These are phyloP conservation scores for Monopis laevigella DNA, from an alignment of 2,888 invertebrate genomes.

Conservation along the genomic window DNA sequence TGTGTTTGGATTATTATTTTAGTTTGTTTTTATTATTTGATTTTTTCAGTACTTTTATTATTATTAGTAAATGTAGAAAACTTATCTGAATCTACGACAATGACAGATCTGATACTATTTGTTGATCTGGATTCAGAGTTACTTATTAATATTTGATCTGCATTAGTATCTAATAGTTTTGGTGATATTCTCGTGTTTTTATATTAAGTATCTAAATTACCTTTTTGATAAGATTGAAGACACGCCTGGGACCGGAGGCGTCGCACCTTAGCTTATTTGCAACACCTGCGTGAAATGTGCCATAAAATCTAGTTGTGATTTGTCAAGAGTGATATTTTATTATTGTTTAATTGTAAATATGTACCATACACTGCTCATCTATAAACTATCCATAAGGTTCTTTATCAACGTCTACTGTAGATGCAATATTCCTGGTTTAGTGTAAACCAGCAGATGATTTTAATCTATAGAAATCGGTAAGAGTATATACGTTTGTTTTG, in stretches of 20 bases:
- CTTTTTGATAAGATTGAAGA: constrained; percentile 42
- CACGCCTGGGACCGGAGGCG: constrained; percentile 33
- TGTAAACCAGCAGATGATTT: neutral
- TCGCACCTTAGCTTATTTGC: constrained; percentile 26
- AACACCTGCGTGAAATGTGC: constrained; percentile 58
- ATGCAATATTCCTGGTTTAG: neutral
- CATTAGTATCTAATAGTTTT: constrained; percentile 38
- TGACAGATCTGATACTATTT: constrained; percentile 68
- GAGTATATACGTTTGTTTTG: constrained; percentile 6
- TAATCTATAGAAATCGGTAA: neutral
- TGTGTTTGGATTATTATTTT: constrained; percentile 66
- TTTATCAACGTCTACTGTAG: neutral
- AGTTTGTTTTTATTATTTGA: constrained; percentile 57
- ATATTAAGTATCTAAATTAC: constrained; percentile 30
- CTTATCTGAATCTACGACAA: constrained; percentile 66
- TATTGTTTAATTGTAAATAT: constrained; percentile 67
- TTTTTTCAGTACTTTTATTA: constrained; percentile 60
- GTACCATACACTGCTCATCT: constrained; percentile 47
- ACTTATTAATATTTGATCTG: constrained; percentile 50
- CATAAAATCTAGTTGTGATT: constrained; percentile 66
- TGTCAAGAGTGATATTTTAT: constrained; percentile 61
- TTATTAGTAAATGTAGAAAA: constrained; percentile 39
- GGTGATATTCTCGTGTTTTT: constrained; percentile 47
- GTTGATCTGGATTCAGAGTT: constrained; percentile 26
- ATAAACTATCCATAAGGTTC: neutral